Base-by-base conservation (phyloP, 2,113 vertebrate species). In the Phycodurus eques region DNA sequence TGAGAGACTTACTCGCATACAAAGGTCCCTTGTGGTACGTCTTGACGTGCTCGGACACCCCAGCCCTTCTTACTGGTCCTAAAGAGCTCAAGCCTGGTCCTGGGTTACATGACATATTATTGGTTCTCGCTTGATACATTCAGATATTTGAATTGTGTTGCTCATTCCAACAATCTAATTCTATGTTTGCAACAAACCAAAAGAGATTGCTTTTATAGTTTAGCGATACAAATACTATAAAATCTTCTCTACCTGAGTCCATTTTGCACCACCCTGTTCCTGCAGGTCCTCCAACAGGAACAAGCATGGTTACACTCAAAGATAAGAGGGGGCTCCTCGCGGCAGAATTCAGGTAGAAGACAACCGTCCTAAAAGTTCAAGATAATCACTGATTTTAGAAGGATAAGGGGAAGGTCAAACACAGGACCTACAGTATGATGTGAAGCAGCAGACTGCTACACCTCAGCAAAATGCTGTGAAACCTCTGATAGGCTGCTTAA, bases 271-370 rank as follows among this genome's bases (percentile, higher is more conserved):
- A 99, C 97, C 0, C 98, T 91, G 89, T 99, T 99, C 80, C 96
- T 96, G 84, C 98, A 99, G 84, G 88, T 96, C 77, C 95, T 92
- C 96, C 97, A 97, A 88, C 98, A 99, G 35, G 97, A 96, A 76
- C 98, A 99, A 0, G 98, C 98, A 0, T 99, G 97, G 83, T 99
- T 99, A 70, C 98, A 99, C 93, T 99, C 98, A 2, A 99, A 99
- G 86, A 99, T 95, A 60, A 98, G 91, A 0, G 98, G 96, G 0
- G 98, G 97, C 80, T 98, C 96, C 2, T 96, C 93, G 22, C 93
- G 94, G 88, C 95, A 95, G 93, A 99, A 99, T 79, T 99, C 98
- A 0, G 98, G 98, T 22, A 99, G 90, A n/a, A 99, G 95, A 61
- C 96, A 91, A 19, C 96, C 97, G 0, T 91, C 93, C 98, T 99